Base-by-base conservation (phyloP, 2,888 invertebrate genomes). In the Mechanitis messenoides region DNA sequence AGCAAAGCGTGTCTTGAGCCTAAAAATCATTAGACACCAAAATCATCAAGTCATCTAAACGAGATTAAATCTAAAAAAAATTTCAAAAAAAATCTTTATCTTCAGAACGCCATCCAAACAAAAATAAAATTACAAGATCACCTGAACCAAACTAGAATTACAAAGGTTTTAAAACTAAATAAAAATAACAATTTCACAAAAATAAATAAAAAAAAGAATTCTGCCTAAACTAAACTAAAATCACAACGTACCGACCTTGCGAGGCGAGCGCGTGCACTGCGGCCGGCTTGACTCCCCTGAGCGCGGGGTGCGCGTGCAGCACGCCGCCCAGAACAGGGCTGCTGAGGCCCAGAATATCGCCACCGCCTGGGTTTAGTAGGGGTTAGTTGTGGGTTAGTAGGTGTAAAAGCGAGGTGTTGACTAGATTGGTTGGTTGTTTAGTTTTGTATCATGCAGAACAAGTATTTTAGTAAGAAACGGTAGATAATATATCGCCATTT, bases 271-370 rank as follows among this genome's bases (percentile, higher is more conserved):
- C 84, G 77, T 89, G 90, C 60, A 90, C 85, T 0, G 90, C 80
- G 0, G 87, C 79, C 0, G 92, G 91, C 76, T 93, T 93, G 54
- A 94, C 91, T 59, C 93, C 93, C 58, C 94, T 88, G 67, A 94
- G 84, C 2, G 94, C 94, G 3, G 94, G 93, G 82, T 94, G 94
- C 71, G 92, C 83, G 69, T 92, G 87, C 45, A 87, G 75, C 33
- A 88, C 85, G 0, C 88, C 87, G 4, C 87, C 85, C 62, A 88
- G 77, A 65, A 89, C 86, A 3, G 87, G 87, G 75, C 86, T 87
- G 75, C 83, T 82, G 11, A 89, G 76, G 6, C 90, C 89, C 66
- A 90, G 84, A 69, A 89, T 85, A 65, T 88, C 90, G 54, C 91
- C 91, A 68, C 91, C 91, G 75, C 85, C 86, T 85, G 79, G 62